Percentiles rank a stretch among this genome's conserved stretches.
These are phyloP conservation scores for Tineola bisselliella DNA, from an alignment of 2,888 invertebrate genomes.

Conservation along the genomic window DNA sequence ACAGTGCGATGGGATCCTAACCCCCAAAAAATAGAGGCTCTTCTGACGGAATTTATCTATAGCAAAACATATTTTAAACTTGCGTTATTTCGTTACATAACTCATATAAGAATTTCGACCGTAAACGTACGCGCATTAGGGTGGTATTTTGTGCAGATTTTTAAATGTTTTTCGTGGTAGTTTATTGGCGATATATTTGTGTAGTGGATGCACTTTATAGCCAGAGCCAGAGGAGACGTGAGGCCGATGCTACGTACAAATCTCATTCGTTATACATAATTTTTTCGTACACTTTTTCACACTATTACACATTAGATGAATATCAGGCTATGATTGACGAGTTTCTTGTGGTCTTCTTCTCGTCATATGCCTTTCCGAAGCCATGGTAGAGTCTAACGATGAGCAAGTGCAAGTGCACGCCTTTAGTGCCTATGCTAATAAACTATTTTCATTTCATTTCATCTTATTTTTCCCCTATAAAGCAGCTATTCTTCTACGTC, in stretches of 20 bases:
- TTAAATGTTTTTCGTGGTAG: conserved; percentile 22
- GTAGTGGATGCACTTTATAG: conserved; percentile 37
- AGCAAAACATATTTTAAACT: conserved; percentile 35
- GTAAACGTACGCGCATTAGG: background rate
- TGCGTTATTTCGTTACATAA: conserved; percentile 29
- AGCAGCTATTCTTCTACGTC: too few relatives aligned
- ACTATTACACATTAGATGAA: too few relatives aligned
- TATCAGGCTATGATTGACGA: too few relatives aligned
- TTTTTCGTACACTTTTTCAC: conserved; percentile 17
- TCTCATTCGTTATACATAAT: conserved; percentile 42
- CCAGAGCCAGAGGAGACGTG: conserved; percentile 21
- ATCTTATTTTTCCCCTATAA: too few relatives aligned
- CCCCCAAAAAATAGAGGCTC: conserved; percentile 6
- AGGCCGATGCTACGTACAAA: conserved; percentile 26
- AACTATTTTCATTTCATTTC: too few relatives aligned
- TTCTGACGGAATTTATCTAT: conserved; percentile 31
- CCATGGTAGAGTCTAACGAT: too few relatives aligned
- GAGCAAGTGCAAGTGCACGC: too few relatives aligned
- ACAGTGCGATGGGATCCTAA: background rate
- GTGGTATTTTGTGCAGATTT: background rate
- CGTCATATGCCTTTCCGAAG: too few relatives aligned
- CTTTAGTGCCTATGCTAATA: too few relatives aligned
- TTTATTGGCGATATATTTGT: conserved; percentile 49
- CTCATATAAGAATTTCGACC: background rate
- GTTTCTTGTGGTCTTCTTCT: too few relatives aligned